Evolutionary conservation across 2,888 invertebrate genomes (phyloP), one percentile per base, ranked within the genome.

Genomic region (Smittia aterrima): DNA sequence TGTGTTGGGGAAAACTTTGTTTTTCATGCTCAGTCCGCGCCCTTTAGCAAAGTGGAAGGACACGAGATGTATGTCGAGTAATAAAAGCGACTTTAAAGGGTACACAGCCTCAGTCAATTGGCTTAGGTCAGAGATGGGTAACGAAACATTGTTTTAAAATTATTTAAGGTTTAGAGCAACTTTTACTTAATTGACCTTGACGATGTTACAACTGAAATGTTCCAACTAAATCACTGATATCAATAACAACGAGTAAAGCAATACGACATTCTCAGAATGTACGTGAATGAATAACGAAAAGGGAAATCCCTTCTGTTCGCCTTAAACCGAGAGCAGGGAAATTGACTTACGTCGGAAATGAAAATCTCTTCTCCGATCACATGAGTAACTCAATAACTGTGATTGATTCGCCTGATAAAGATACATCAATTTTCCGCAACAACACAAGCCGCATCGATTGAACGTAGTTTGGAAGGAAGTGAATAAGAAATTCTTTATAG

Each of bases 301-400:
- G 16, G 47, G 47, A 47, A 13, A 13, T 47, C 47, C 16, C 47
- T 47, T 47, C 16, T 16, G 16, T n/a, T 47, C 11, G 11, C 47
- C 11, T 47, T 32, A n/a, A 47, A 47, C 11, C 47, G 47, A 2
- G 16, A 47, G 16, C 11, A 47, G 16, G n/a, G 11, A n/a, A 47
- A 47, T 47, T 47, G 47, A n/a, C 16, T 47, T 47, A 47, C 11
- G 47, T 13, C 2, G 16, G 16, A 47, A 47, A 47, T 13, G 47
- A 47, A 47, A 47, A 47, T 47, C 47, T 6, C 16, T 47, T 32
- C 16, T 6, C 47, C 47, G 47, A 47, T 47, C 47, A 47, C 47
- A 47, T 47, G 47, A 47, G 47, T 47, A 47, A 47, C 16, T 47
- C 47, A 47, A 47, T 47, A 47, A 47, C 47, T 47, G 11, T 47